Base-by-base conservation (phyloP, 2,888 invertebrate species). In the Acleris literana region DNA sequence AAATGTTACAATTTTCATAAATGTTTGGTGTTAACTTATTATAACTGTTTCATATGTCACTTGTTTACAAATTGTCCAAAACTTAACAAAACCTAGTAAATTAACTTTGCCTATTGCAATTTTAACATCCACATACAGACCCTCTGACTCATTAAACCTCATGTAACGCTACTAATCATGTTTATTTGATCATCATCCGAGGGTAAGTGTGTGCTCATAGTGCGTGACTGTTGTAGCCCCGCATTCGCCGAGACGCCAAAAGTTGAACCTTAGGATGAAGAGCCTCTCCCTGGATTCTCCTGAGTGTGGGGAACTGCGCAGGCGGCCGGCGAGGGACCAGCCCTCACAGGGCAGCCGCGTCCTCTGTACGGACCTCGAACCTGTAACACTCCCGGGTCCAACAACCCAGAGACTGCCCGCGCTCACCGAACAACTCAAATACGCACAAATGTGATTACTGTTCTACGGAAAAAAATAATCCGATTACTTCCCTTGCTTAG, bases 181-280 rank as follows among this genome's bases (percentile, higher is more conserved):
- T 9, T 46, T 3, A 56, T 20, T 55, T 17, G 9, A 18, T 25
- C 22, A 46, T 22, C 59, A 52, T 57, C 57, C 62, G 46, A 60
- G 59, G 73, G 74, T 74, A 74, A 78, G 84, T 83, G 77, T 80
- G 75, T 80, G 72, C 85, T 90, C 81, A 89, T 87, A 80, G 79
- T 84, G 79, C 80, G 78, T 87, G 77, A 87, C 85, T 92, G 85
- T 92, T 92, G 89, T 95, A 98, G 98, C 98, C 86, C 98, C 98
- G 78, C 98, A 98, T 93, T 98, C 98, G 89, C 98, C 98, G 82
- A 95, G 98, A 85, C 96, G 98, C 71, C 98, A 98, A 94, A 97
- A 98, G 94, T 94, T 99, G 93, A 98, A 98, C 93, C 95, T 98
- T 90, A 95, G 98, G 87, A 99, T 99, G 99, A 99, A 99, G 95